Percentiles rank a stretch among this genome's conserved stretches.
Conservation (phyloP, 2,797 vertebrate species). For the Micrastur ruficollis region DNA sequence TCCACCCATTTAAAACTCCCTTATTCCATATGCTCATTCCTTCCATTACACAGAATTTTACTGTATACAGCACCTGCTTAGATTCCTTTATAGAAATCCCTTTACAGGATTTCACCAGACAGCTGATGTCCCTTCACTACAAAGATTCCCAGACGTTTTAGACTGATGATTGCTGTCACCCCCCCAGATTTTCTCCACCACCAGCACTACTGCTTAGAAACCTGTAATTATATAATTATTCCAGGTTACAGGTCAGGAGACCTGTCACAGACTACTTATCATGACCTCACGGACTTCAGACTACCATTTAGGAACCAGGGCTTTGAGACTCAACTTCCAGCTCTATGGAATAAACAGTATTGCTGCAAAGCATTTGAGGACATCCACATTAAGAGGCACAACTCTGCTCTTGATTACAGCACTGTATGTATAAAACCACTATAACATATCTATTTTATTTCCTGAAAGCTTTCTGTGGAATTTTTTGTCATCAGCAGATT, state of each 20-base stretch:
- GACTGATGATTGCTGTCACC: background rate
- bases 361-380: background rate
- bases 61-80: background rate
- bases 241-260: background rate
- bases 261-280: background rate
- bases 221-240: background rate
- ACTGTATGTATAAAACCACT: background rate
- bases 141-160: background rate
- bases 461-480: background rate
- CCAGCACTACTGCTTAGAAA: background rate
- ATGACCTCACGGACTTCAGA: accelerated
- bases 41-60: background rate
- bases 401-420: background rate
- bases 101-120: background rate
- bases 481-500: background rate
- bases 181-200: background rate
- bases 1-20: background rate
- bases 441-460: background rate
- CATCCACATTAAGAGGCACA: background rate
- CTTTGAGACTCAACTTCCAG: background rate
- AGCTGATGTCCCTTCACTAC: background rate
- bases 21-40: background rate
- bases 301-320: background rate
- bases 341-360: background rate
- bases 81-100: background rate